Percentiles rank a stretch among this genome's conserved stretches.
phyloP scores from a whole-genome alignment of 2,113 vertebrate species.

The Hippolais icterina region DNA sequence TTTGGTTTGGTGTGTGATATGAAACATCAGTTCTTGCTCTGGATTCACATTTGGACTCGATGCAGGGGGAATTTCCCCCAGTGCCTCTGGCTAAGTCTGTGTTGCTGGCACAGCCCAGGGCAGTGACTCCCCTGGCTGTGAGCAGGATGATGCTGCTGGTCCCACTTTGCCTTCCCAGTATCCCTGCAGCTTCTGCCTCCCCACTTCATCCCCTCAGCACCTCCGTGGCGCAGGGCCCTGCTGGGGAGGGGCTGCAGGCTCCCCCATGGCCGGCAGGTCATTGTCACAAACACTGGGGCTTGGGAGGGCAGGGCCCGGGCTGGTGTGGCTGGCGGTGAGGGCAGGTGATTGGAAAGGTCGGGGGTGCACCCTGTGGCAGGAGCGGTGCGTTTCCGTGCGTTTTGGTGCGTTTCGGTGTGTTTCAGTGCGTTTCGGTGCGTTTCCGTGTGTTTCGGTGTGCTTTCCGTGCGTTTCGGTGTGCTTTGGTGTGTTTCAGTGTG shows the following conservation, averaged over 20 bases:
- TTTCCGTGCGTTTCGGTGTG: no score
- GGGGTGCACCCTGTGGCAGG: background rate
- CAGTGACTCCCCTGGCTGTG: background rate
- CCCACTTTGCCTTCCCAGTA: background rate
- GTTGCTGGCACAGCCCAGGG: background rate
- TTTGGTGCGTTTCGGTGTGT: no score
- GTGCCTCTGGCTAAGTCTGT: rapidly evolving
- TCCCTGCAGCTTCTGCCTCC: background rate
- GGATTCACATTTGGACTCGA: background rate
- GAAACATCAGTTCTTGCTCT: background rate
- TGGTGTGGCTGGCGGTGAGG: rapidly evolving
- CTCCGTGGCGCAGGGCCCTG: rapidly evolving
- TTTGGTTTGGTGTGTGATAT: background rate
- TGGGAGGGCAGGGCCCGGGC: background rate
- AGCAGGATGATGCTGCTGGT: background rate
- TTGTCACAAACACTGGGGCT: background rate
- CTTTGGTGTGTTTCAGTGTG: no score
- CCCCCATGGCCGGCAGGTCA: rapidly evolving
- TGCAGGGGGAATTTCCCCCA: background rate
- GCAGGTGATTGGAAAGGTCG: background rate
- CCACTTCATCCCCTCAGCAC: background rate
- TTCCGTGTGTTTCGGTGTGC: no score
- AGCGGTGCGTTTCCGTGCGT: rapidly evolving
- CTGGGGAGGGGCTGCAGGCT: background rate
- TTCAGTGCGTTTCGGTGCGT: no score